Base-by-base conservation (phyloP, 2,888 invertebrate genomes). In the Epinotia ramella region DNA sequence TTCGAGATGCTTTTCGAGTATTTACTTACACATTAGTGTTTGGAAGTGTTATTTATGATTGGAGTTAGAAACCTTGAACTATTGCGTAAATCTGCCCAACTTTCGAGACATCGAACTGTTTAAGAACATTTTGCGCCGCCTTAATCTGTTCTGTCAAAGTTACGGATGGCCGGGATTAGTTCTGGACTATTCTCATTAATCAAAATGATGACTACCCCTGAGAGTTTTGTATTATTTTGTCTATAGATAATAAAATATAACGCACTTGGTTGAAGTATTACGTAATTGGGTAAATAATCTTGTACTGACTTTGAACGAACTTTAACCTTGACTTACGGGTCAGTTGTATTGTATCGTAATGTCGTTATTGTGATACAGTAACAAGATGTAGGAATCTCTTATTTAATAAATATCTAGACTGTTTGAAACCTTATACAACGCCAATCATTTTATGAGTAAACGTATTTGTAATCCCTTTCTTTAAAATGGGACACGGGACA, bases 151-250 rank as follows among this genome's bases (percentile, higher is more conserved):
- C 84, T 84, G 85, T 85, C 86, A 84, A 87, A 88, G 84, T 87
- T 87, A 83, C 83, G 83, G 83, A 85, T 84, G 81, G 81, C 82
- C 82, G 76, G 85, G 84, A 87, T 88, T 88, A 88, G 87, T 89
- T 90, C 79, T 78, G 75, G 83, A 87, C 80, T 83, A 85, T 85
- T 84, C 79, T 79, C 81, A 88, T 88, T 87, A 82, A 86, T 88
- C 87, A 86, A 80, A 82, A 80, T 78, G 77, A 81, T 84, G 84
- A 87, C 83, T 82, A 82, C 80, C 83, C 44, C 18, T n/a, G n/a
- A 44, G 60, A 71, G 71, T 67, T 67, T 46, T 67, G 67, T 57
- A 18, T 65, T 70, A 62, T 62, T 76, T 57, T 16, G 71, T 63
- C 44, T 70, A 44, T 66, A 53, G 28, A 60, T 70, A 64, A 24